phyloP scores from a whole-genome alignment of 2,797 vertebrate genomes.

The Myotis pilosus region DNA sequence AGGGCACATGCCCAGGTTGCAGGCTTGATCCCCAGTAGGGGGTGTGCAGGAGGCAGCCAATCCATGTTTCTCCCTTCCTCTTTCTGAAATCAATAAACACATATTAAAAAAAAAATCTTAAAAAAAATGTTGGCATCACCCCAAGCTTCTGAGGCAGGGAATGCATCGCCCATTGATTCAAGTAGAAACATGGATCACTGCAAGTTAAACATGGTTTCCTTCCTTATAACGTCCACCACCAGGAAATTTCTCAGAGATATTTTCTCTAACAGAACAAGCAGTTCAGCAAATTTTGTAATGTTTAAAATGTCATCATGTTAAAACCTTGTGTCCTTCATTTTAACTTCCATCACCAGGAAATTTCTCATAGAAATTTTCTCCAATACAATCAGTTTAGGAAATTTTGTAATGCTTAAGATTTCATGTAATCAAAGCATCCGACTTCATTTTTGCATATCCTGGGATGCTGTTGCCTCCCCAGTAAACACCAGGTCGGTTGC shows the following conservation, averaged over 20 bases:
- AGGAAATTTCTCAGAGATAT: not conserved
- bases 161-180: not conserved
- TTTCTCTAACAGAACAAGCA: not conserved
- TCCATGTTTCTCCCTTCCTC: too few relatives aligned
- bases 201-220: constrained; percentile 43
- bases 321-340: constrained; percentile 49
- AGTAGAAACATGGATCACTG: constrained; percentile 46
- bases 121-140: not conserved
- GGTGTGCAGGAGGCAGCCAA: too few relatives aligned
- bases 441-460: constrained; percentile 31
- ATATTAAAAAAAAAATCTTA: too few relatives aligned
- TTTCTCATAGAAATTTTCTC: not conserved
- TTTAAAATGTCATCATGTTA: constrained; percentile 45
- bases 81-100: too few relatives aligned
- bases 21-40: too few relatives aligned
- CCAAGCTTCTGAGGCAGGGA: not conserved
- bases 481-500: constrained; percentile 33
- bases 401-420: constrained; percentile 16
- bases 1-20: too few relatives aligned
- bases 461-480: not conserved
- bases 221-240: constrained; percentile 12
- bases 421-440: constrained; percentile 16
- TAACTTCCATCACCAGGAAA: not conserved
- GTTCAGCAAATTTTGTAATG: not conserved
- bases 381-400: not conserved